These are phyloP conservation scores for Orestias chungarensis DNA, from an alignment of 2,797 vertebrate species.

Conservation along the genomic window DNA sequence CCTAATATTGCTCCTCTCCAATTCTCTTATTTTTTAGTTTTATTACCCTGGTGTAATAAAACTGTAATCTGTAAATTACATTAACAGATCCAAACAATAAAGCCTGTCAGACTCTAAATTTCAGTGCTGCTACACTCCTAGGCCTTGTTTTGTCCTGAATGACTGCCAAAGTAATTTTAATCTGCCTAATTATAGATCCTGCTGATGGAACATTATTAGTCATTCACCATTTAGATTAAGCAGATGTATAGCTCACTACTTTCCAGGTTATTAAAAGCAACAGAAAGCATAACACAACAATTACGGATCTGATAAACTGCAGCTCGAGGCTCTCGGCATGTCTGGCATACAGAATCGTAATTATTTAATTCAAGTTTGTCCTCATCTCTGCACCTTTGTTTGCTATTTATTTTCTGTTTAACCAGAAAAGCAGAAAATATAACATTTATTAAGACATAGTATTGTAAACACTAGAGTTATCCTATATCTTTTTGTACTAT, in stretches of 20 bases:
- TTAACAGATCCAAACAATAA: constrained; percentile 20
- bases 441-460: neutral
- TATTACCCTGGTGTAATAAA: constrained; percentile 14
- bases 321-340: neutral
- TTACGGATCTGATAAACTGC: constrained; percentile 6
- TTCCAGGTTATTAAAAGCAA: constrained; percentile 7
- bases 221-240: constrained; percentile 30
- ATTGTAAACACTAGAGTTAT: neutral
- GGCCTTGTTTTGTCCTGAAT: constrained; percentile 27
- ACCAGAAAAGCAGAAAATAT: neutral
- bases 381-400: neutral
- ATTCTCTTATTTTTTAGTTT: constrained; percentile 18
- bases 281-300: neutral
- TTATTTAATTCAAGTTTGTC: neutral
- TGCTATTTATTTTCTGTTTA: neutral
- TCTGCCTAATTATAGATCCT: constrained; percentile 57
- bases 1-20: constrained; percentile 29
- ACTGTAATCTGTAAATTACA: constrained; percentile 39
- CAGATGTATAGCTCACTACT: constrained; percentile 15
- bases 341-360: neutral
- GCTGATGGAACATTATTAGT: constrained; percentile 59
- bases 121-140: constrained; percentile 10
- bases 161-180: constrained; percentile 39
- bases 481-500: neutral
- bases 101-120: neutral